Evolutionary conservation across 2,888 invertebrate genomes (phyloP), one percentile per base, ranked within the genome.

Genomic region (Barypeithes pellucidus): DNA sequence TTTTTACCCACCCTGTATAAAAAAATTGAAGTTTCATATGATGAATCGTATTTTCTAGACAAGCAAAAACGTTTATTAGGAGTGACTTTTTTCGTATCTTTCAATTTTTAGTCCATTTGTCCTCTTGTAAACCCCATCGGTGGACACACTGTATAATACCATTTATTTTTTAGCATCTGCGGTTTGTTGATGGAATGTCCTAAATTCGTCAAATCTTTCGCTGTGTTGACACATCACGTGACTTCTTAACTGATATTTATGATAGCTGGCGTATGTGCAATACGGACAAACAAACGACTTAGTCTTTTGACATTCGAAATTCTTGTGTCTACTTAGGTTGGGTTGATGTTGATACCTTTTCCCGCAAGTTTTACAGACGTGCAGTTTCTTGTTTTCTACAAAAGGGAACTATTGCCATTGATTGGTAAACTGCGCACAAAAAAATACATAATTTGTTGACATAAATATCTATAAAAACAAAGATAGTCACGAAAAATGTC

Each of bases 291-390:
- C 33, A 33, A 77, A 77, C 2, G 74, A 76, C 50, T 73, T 72
- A 20, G 65, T 54, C 57, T 79, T 80, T 45, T 79, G 79, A 69
- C 80, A 80, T 69, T 80, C 80, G 52, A 76, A 78, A 36, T 79
- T 80, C 41, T 66, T 73, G 65, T 80, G 80, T 47, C 80, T 75
- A 57, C 76, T 75, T 8, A 80, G 73, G n/a, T 78, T 79, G n/a
- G 77, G 77, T 18, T 74, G 68, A 20, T 78, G 76, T 50, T 76
- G 78, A 67, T 80, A 80, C 11, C 65, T 62, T 67, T 79, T 79
- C 12, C 67, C 72, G 66, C 80, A 80, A 3, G 47, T 70, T 2
- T 61, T 29, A 24, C 78, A 78, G 47, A 68, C 16, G 41, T 72
- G 41, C 59, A 66, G 16, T 33, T 62, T 33, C 59, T 67, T 39